Percentiles rank a stretch among this genome's conserved stretches.
phyloP scores from a whole-genome alignment of 2,113 vertebrate genomes.

The Pollimyrus isidori region DNA sequence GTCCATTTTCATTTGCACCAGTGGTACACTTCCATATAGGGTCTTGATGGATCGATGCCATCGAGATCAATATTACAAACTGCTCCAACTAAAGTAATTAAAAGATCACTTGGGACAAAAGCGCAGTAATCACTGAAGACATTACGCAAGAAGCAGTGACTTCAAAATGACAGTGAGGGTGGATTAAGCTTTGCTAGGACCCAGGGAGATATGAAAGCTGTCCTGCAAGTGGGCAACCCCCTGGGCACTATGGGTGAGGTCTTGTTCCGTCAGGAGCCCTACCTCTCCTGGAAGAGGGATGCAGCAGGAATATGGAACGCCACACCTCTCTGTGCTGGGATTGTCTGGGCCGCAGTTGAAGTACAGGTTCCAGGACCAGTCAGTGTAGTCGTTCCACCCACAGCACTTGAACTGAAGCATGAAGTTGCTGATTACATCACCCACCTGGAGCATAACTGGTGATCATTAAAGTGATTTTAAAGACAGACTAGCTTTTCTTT shows the following conservation, averaged over 20 bases:
- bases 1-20: neutral
- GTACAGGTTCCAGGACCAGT: slow-evolving; percentile 68
- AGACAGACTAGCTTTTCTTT: neutral
- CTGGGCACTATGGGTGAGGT: neutral
- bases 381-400: slow-evolving; percentile 63
- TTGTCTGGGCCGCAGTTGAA: slow-evolving; percentile 61
- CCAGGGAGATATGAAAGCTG: neutral
- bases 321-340: slow-evolving; percentile 58
- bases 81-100: neutral
- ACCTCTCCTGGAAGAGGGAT: slow-evolving; percentile 60
- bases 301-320: slow-evolving; percentile 65
- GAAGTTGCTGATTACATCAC: neutral
- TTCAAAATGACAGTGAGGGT: neutral
- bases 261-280: slow-evolving; percentile 5
- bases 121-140: neutral
- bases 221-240: neutral
- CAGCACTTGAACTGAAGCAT: slow-evolving; percentile 60
- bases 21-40: neutral
- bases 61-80: neutral
- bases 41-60: neutral
- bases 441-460: neutral
- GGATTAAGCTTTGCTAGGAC: neutral
- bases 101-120: neutral
- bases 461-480: neutral
- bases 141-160: neutral